Evolutionary conservation across 1,140 invertebrate species (phyloP), one percentile per base, ranked within the genome.

Genomic region (Bombus waltoni): DNA sequence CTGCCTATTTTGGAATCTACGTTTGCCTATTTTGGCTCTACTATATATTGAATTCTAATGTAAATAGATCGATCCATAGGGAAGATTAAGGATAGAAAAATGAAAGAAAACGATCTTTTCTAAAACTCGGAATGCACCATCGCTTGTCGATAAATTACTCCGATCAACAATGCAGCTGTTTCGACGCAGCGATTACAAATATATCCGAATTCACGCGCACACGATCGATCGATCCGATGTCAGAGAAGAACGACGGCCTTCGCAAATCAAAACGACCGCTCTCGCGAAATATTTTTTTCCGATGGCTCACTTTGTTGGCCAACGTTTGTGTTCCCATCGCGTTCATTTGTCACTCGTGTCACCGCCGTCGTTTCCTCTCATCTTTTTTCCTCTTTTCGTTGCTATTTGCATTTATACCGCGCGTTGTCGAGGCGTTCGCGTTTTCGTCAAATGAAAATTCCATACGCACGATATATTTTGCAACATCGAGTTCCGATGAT

Each of bases 351-450:
- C 73, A 53, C 42, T 15, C n/a, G 15, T 18, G 18, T n/a, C 44
- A 13, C n/a, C 25, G n/a, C 11, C 40, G 1, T 4, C 68, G 9
- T 28, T 25, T 35, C 13, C 11, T 75, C 38, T 11, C 1, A 1
- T 9, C n/a, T 32, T 35, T 47, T 15, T 66, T 32, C 32, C 5
- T 40, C 38, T 28, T 11, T 3, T 10, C 42, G 18, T 53, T 53
- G 10, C n/a, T 2, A 75, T 75, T 75, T 75, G 73, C 73, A 75
- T 75, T 53, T 53, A 25, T 75, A 53, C 53, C 44, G 32, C 44
- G 22, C 6, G 40, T 35, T 53, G 10, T 62, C 59, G 6, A 3
- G 0, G 5, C 18, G 15, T 22, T 53, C 18, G 47, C 47, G 5
- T 53, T 53, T 53, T 53, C 47, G 1, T 53, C 11, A 42, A 44